These are phyloP conservation scores for Neoniphon sammara DNA, from an alignment of 2,797 vertebrate species.

Conservation along the genomic window DNA sequence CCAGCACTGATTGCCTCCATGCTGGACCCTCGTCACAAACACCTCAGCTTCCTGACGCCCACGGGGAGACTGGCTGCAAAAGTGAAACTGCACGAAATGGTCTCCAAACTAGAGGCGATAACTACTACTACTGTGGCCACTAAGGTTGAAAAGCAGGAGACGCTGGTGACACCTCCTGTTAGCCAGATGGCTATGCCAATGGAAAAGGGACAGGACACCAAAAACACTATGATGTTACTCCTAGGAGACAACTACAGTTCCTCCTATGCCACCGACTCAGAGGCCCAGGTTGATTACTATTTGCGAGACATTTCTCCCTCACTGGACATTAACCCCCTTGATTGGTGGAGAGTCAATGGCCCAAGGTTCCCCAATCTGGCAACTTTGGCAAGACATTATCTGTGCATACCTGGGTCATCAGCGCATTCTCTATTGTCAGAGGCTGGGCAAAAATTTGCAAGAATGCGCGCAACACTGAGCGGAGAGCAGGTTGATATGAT, in stretches of 20 bases:
- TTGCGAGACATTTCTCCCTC: slow-evolving; percentile 73
- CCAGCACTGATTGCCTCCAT: slow-evolving; percentile 73
- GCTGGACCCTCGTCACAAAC: slow-evolving; percentile 79
- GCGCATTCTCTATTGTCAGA: slow-evolving; percentile 60
- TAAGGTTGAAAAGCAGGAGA: slow-evolving; percentile 71
- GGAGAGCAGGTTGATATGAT: slow-evolving; percentile 69
- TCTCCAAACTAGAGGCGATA: slow-evolving; percentile 60
- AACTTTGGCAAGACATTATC: slow-evolving; percentile 40
- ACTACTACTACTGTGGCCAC: slow-evolving; percentile 18
- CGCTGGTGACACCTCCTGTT: slow-evolving; percentile 54
- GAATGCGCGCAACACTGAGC: slow-evolving; percentile 60
- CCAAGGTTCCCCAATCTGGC: slow-evolving; percentile 72
- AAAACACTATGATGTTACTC: slow-evolving; percentile 76
- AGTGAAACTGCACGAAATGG: slow-evolving; percentile 73
- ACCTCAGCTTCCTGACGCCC: slow-evolving; percentile 73
- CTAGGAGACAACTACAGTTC: slow-evolving; percentile 77
- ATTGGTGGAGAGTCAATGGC: slow-evolving; percentile 76
- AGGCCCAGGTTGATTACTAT: slow-evolving; percentile 77
- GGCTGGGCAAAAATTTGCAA: slow-evolving; percentile 62
- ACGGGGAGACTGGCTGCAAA: slow-evolving; percentile 71
- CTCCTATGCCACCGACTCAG: slow-evolving; percentile 71
- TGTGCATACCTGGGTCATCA: slow-evolving; percentile 50
- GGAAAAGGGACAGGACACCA: slow-evolving; percentile 62
- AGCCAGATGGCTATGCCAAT: slow-evolving; percentile 55
- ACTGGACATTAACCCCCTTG: slow-evolving; percentile 70